Conservation (phyloP, 2,888 invertebrate genomes). For the Anthophora plumipes region DNA sequence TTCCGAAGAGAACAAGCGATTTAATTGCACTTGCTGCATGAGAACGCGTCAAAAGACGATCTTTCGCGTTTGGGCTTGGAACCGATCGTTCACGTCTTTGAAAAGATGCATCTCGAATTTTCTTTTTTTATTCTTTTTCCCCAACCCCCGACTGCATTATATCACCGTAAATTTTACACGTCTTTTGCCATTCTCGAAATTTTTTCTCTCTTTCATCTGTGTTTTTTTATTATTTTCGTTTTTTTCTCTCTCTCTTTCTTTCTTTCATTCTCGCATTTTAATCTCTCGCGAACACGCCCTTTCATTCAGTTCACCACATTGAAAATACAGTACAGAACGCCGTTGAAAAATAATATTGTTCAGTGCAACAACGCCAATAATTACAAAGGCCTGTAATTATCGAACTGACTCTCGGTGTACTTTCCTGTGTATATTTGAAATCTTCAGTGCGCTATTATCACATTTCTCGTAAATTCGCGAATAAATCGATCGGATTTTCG, state of each 20-base stretch:
- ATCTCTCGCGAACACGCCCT: constrained; percentile 2
- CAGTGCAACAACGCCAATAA: constrained; percentile 19
- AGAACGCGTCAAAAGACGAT: constrained; percentile 48
- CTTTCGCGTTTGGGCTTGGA: neutral
- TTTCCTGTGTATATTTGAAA: constrained; percentile 9
- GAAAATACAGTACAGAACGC: constrained; percentile 11
- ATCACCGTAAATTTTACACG: neutral
- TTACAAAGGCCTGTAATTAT: constrained; percentile 41
- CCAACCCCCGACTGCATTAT: too few relatives aligned
- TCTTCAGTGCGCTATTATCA: constrained; percentile 31
- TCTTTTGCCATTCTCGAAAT: constrained; percentile 9
- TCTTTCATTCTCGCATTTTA: neutral
- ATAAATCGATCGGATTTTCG: constrained; percentile 39
- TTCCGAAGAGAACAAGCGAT: constrained; percentile 37
- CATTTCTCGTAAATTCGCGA: constrained; percentile 40
- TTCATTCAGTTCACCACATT: neutral
- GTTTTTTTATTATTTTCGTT: too few relatives aligned
- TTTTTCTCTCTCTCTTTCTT: neutral
- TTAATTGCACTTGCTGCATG: constrained; percentile 47
- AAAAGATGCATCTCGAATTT: neutral
- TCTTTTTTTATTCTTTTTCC: too few relatives aligned
- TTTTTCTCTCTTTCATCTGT: constrained; percentile 1
- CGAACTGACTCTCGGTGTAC: constrained; percentile 29
- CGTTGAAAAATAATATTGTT: constrained; percentile 21
- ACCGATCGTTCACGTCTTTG: neutral